phyloP scores from a whole-genome alignment of 2,113 vertebrate species.

The Atractosteus spatula region DNA sequence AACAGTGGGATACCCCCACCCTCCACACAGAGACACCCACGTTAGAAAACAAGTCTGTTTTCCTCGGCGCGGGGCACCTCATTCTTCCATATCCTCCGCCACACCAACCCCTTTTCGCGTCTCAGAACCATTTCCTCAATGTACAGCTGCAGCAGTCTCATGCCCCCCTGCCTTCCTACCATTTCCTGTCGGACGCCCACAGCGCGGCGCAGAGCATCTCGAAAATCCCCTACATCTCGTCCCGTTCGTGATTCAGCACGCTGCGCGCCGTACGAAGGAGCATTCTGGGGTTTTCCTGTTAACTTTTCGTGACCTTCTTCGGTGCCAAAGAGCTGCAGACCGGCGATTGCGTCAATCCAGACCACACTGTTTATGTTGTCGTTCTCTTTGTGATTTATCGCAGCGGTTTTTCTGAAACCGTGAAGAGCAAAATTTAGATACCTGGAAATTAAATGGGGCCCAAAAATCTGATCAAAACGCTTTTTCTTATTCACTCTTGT shows the following conservation, averaged over 20 bases:
- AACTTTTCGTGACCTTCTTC: conserved; percentile 16
- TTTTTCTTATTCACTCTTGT: neutral
- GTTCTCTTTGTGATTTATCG: conserved; percentile 6
- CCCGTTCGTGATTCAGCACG: conserved; percentile 12
- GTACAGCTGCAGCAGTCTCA: conserved; percentile 21
- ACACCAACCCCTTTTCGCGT: conserved; percentile 18
- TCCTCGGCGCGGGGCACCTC: conserved; percentile 20
- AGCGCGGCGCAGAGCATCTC: neutral
- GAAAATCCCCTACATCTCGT: neutral
- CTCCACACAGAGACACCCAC: neutral
- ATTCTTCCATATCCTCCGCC: conserved; percentile 34
- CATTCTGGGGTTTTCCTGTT: conserved; percentile 16
- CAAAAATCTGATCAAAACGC: too few relatives aligned
- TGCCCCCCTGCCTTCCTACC: neutral
- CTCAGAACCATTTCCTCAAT: conserved; percentile 31
- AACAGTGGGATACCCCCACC: conserved; percentile 15
- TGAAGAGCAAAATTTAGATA: neutral
- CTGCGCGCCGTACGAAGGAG: neutral
- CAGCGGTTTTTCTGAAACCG: conserved; percentile 1
- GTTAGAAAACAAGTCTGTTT: conserved; percentile 13
- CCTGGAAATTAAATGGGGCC: neutral
- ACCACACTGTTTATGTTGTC: neutral
- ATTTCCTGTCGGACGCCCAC: conserved; percentile 3
- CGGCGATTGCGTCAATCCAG: conserved; percentile 20
- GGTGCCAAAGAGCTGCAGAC: conserved; percentile 5